A percentile compares a stretch with the other conserved stretches of the same genome.
These are phyloP conservation scores for Lucilia cuprina DNA, from an alignment of 1,140 invertebrate genomes.

Conservation along the genomic window DNA sequence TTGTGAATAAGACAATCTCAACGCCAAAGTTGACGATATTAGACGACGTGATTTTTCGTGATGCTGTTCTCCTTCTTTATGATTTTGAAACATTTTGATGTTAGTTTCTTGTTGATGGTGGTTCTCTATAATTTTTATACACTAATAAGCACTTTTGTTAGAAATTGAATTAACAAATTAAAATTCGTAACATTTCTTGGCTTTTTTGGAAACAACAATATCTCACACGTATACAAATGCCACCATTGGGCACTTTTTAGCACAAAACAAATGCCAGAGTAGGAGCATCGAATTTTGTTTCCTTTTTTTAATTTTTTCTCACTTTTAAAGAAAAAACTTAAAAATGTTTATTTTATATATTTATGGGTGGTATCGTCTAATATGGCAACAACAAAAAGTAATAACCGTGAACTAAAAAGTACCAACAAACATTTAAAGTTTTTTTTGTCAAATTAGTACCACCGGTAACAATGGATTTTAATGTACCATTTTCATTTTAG, in stretches of 20 bases:
- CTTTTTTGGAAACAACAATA: not conserved
- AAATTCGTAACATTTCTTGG: constrained; percentile 16
- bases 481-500: not conserved
- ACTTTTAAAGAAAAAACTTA: not conserved
- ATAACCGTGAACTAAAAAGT: not conserved
- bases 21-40: not conserved
- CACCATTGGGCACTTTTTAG: not conserved
- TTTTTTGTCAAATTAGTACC: constrained; percentile 20
- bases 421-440: not conserved
- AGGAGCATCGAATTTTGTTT: not conserved
- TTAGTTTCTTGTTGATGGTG: not conserved
- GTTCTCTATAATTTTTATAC: not conserved
- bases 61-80: not conserved
- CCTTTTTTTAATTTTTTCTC: not conserved
- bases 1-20: not conserved
- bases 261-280: not conserved
- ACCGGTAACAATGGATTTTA: constrained; percentile 1
- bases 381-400: not conserved
- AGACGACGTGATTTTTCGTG: not conserved
- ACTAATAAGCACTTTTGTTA: not conserved
- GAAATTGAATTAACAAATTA: constrained; percentile 14
- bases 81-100: not conserved
- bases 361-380: not conserved
- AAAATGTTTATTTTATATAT: not conserved
- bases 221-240: not conserved